These are phyloP conservation scores for Galendromus occidentalis DNA, from an alignment of 1,140 invertebrate species.

Conservation along the genomic window DNA sequence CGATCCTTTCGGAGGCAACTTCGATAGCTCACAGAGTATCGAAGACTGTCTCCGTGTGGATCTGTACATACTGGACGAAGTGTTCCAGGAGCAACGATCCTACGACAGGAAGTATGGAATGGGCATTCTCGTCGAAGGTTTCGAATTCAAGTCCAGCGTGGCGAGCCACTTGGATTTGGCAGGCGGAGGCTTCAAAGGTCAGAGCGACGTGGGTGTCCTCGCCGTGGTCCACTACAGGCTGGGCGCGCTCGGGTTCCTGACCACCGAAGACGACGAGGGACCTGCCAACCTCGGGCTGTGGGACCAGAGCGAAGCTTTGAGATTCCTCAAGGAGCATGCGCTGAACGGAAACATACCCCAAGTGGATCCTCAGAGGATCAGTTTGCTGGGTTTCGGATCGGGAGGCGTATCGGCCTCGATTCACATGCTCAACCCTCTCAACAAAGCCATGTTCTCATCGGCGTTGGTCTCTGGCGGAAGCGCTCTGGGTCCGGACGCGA, in stretches of 20 bases:
- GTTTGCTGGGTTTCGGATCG: background rate
- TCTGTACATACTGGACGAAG: background rate
- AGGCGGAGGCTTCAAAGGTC: background rate
- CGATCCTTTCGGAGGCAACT: background rate
- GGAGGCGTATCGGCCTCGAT: background rate
- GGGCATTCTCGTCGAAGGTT: background rate
- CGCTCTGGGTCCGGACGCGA: background rate
- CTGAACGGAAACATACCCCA: background rate
- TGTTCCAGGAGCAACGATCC: background rate
- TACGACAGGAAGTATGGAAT: background rate
- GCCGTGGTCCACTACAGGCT: background rate
- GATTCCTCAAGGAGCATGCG: background rate
- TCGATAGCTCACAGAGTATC: background rate
- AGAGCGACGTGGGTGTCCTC: background rate
- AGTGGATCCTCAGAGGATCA: background rate
- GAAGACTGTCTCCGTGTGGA: conserved; percentile 9
- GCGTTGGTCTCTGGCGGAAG: background rate
- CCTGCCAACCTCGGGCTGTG: conserved; percentile 3
- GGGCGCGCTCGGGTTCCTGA: background rate
- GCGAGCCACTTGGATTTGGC: background rate
- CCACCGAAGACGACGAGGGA: conserved; percentile 3
- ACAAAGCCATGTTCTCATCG: background rate
- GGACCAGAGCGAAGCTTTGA: background rate
- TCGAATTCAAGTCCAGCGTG: background rate
- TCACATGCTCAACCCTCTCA: background rate